A percentile compares a stretch with the other conserved stretches of the same genome.
Conservation (phyloP, 2,113 vertebrate species). For the Oryzias curvinotus region DNA sequence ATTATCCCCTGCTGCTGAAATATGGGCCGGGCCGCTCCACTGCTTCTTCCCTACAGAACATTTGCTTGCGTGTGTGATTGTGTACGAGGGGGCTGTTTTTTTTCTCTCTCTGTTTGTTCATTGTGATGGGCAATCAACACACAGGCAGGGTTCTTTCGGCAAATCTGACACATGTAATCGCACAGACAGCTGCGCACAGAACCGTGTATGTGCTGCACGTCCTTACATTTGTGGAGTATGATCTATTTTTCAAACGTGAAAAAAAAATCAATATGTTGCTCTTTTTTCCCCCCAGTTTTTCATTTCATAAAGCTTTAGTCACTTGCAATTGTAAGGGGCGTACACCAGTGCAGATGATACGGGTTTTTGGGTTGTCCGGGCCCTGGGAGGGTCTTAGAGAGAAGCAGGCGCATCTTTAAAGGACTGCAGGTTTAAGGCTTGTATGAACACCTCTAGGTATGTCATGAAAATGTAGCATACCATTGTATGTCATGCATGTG, state of each 20-base stretch:
- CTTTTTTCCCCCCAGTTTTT: constrained; percentile 41
- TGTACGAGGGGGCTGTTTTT: constrained; percentile 17
- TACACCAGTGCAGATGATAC: too few relatives aligned
- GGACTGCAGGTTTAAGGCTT: too few relatives aligned
- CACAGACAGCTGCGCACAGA: constrained; percentile 1
- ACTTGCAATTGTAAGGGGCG: too few relatives aligned
- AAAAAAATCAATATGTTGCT: constrained; percentile 36
- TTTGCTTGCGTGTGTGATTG: constrained; percentile 33
- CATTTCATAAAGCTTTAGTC: neutral
- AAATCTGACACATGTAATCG: constrained; percentile 22
- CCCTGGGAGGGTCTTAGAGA: too few relatives aligned
- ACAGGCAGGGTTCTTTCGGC: constrained; percentile 30
- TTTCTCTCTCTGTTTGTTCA: constrained; percentile 29
- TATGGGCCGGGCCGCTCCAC: constrained; percentile 72
- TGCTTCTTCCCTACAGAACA: constrained; percentile 63
- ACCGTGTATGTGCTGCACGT: too few relatives aligned
- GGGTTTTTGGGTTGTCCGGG: too few relatives aligned
- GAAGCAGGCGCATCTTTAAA: too few relatives aligned
- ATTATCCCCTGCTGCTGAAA: constrained; percentile 78
- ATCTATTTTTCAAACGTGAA: constrained; percentile 1
- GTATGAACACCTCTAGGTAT: too few relatives aligned
- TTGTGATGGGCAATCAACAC: constrained; percentile 38
- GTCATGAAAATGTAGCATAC: too few relatives aligned
- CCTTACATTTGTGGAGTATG: too few relatives aligned
- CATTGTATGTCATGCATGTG: too few relatives aligned